Evolutionary conservation across 2,113 vertebrate genomes (phyloP).

Genomic region (Zosterops pallidus): DNA sequence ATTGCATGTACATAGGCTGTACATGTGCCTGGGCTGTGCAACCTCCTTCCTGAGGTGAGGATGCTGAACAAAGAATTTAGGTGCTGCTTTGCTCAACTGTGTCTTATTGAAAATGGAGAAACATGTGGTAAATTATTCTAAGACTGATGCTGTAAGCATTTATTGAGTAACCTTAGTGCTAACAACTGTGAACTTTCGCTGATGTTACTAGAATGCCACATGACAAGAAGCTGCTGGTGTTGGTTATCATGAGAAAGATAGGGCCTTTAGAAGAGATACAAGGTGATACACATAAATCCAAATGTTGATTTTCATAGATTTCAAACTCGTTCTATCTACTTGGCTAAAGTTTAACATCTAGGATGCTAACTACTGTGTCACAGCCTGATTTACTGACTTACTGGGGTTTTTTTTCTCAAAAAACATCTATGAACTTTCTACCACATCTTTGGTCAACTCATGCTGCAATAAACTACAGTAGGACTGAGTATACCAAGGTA

Average conservation of each 20-base stretch:
- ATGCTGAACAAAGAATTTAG: not conserved
- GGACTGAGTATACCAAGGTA: not conserved
- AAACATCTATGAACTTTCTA: not conserved
- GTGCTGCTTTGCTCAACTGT: not conserved
- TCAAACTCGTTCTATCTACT: not conserved
- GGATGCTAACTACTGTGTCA: not conserved
- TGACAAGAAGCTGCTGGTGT: not conserved
- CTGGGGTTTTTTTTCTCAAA: not conserved
- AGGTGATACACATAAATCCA: not conserved
- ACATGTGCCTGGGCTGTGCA: not conserved
- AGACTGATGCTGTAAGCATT: not conserved
- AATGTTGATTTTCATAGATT: not conserved
- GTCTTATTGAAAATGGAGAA: not conserved
- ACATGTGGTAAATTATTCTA: not conserved
- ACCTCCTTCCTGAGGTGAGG: not conserved
- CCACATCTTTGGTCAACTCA: not conserved
- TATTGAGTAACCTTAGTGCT: not conserved
- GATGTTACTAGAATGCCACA: not conserved
- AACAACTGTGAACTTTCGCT: not conserved
- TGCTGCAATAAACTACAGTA: not conserved
- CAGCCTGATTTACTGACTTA: not conserved
- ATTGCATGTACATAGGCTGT: rapidly evolving
- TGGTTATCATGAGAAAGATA: not conserved
- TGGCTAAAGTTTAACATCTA: not conserved
- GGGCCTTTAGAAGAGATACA: not conserved